Conservation (phyloP, 2,113 vertebrate species). For the Pterophyllum scalare region DNA sequence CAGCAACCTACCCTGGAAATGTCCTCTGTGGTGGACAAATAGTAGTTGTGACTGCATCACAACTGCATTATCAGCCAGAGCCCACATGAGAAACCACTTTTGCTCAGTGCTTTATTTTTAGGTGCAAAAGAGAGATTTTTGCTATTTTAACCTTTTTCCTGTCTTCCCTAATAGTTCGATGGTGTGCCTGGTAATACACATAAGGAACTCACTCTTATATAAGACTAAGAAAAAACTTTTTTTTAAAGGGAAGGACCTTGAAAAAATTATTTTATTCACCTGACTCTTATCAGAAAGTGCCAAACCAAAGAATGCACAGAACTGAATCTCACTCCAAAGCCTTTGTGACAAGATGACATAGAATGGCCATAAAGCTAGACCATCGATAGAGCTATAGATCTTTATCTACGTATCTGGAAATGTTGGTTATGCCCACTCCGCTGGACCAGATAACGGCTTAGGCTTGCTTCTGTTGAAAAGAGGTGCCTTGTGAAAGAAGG, state of each 20-base stretch:
- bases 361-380: background rate
- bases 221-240: background rate
- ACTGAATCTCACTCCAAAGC: too few relatives aligned
- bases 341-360: too few relatives aligned
- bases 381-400: background rate
- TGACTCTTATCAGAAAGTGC: background rate
- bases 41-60: background rate
- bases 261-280: background rate
- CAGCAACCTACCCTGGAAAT: background rate
- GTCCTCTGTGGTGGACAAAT: slow-evolving; percentile 7
- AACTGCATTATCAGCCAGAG: background rate
- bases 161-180: background rate
- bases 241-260: background rate
- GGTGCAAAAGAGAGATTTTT: slow-evolving; percentile 1
- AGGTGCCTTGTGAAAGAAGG: background rate
- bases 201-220: background rate
- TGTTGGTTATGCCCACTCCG: background rate
- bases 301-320: too few relatives aligned
- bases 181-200: background rate
- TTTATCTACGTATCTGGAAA: background rate
- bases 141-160: background rate
- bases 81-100: background rate
- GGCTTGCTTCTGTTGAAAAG: background rate
- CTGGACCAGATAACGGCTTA: background rate
- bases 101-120: background rate